Evolutionary conservation across 1,140 invertebrate genomes (phyloP).

Genomic region (Chrysoperla carnea): DNA sequence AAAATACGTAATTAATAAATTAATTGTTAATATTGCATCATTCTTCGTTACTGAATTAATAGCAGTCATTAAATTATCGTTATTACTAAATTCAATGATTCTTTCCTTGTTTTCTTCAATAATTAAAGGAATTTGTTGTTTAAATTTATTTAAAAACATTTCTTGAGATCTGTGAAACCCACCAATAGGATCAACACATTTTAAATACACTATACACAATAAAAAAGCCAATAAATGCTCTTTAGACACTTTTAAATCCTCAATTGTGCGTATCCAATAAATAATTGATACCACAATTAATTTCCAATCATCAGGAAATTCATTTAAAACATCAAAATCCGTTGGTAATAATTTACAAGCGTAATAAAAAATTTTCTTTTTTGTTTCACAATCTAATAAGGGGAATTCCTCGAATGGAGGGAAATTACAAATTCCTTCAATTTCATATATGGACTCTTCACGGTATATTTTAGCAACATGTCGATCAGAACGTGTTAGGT

Average conservation of each 20-base stretch:
- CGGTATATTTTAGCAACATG: constrained; percentile 3
- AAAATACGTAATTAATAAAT: constrained; percentile 37
- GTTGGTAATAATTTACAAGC: constrained; percentile 22
- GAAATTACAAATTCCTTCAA: constrained; percentile 1
- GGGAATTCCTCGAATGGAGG: constrained; percentile 12
- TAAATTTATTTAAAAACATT: constrained; percentile 24
- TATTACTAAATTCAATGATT: not conserved
- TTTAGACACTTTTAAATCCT: constrained; percentile 21
- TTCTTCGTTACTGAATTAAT: constrained; percentile 8
- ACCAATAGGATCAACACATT: constrained; percentile 39
- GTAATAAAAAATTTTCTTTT: constrained; percentile 16
- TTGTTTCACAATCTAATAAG: constrained; percentile 16
- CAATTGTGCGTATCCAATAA: constrained; percentile 42
- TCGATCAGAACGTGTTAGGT: constrained; percentile 18
- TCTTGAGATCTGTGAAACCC: constrained; percentile 26
- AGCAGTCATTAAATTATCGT: too few species aligned
- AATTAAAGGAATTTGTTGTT: constrained; percentile 20
- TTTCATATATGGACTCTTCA: not conserved
- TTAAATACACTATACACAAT: constrained; percentile 35
- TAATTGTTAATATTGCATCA: constrained; percentile 8
- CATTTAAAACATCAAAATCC: constrained; percentile 16
- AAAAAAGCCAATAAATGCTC: constrained; percentile 39
- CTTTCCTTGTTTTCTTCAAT: constrained; percentile 2
- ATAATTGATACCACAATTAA: constrained; percentile 41
- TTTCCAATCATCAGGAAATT: constrained; percentile 37